Base-by-base conservation (phyloP, 37 sponge, comb jelly and placozoan species). In the Diacarnus erythraeanus region DNA sequence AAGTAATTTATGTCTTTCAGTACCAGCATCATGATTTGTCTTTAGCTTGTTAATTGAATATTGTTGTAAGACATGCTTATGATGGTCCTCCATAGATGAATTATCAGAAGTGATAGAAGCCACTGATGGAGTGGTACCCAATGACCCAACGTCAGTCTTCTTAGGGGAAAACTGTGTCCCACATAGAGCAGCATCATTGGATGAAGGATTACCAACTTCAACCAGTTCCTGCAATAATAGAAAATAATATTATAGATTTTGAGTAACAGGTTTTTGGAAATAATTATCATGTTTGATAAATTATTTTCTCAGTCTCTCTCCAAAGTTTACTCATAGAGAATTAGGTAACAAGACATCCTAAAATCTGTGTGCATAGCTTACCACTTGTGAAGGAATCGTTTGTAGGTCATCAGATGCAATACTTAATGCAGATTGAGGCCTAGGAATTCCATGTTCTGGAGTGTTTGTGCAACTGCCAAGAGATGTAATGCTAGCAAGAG, bases 371-470 rank as follows among this genome's bases (percentile, higher is more conserved):
- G 20, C 21, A 61, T 61, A 29, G 9, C 9, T 33, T 56, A 80
- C 81, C 9, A 71, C 81, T 39, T 54, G 58, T 25, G 81, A 80
- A 35, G 81, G 71, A n/a, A 70, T 68, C 2, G 81, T 69, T 30
- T 80, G 72, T 2, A 80, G 72, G 37, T 80, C 72, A 40, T 80
- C 81, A 22, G 72, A 70, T 6, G 2, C 30, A 30, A 27, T 57
- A 38, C 81, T 80, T 60, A 80, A 30, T 57, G 58, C 71, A 57
- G 81, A 80, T 39, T 57, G 60, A 1, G 81, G 81, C 21, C 81
- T 72, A 6, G 54, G 27, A 44, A 27, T 3, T 22, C 54, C 25
- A 27, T 31, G 37, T 31, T 74, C 74, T 23, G 74, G 58, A 57
- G 74, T 74, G 57, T 0, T 34, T 8, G 33, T 15, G 8, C n/a